phyloP scores from a whole-genome alignment of 2,797 vertebrate species.

The Hippocampus kuda region DNA sequence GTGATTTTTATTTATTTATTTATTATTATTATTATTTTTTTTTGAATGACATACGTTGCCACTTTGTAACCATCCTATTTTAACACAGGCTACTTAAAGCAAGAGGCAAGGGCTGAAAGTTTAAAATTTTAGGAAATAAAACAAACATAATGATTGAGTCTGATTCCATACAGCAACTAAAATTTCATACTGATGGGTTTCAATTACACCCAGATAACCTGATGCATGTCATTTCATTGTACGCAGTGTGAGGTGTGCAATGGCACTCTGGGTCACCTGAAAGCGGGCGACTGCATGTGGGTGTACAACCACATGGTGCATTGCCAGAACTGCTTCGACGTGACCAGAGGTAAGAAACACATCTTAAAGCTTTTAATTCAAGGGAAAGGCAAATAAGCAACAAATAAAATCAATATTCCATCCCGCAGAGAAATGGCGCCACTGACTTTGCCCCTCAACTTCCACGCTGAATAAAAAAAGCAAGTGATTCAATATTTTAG shows the following conservation, averaged over 20 bases:
- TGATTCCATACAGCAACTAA: too few relatives aligned
- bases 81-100: neutral
- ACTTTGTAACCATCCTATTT: too few relatives aligned
- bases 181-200: too few relatives aligned
- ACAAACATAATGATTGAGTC: too few relatives aligned
- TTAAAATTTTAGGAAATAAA: too few relatives aligned
- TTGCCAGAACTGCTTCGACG: constrained; percentile 84
- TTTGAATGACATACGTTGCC: neutral
- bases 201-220: too few relatives aligned
- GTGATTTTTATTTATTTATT: constrained; percentile 44
- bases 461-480: constrained; percentile 7
- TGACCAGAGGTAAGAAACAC: constrained; percentile 71
- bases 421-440: constrained; percentile 64
- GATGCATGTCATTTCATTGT: constrained; percentile 10
- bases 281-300: constrained; percentile 93
- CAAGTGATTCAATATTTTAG: constrained; percentile 10
- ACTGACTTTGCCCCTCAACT: constrained; percentile 33
- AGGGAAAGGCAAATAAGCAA: neutral
- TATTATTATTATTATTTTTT: too few relatives aligned
- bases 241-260: constrained; percentile 85
- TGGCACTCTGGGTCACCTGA: constrained; percentile 73
- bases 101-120: too few relatives aligned
- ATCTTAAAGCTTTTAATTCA: neutral
- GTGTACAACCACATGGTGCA: constrained; percentile 81
- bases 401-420: constrained; percentile 2